Base-by-base conservation (phyloP, 2,113 vertebrate species). In the Eptesicus fuscus region DNA sequence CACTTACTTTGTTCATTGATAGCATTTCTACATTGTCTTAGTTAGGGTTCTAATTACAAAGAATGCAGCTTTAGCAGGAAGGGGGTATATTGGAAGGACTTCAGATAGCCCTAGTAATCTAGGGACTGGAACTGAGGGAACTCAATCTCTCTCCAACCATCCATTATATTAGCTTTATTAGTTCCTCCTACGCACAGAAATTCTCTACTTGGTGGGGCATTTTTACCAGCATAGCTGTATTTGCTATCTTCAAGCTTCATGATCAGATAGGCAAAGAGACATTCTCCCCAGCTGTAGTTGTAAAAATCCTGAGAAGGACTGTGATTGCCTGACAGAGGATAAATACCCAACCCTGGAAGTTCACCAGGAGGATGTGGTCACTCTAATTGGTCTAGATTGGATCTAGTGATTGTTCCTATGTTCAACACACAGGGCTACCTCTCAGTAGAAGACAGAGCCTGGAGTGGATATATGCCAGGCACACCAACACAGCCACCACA, bases 361-460 rank as follows among this genome's bases (percentile, higher is more conserved):
- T 76, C 53, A 51, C 5, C 7, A 73, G 44, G 32, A 28, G 32
- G 4, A 16, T 18, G 5, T 25, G 25, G 44, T 51, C 9, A 49
- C 13, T 4, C 1, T 74, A 23, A 20, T 1, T 87, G 37, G 17
- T 37, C 9, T 53, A 25, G 42, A 18, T 22, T 63, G 22, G 22
- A 23, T 40, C 14, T 32, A 63, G 14, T 7, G 12, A 7, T 56
- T 4, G 25, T 8, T 18, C 14, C 2, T 51, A 1, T 0, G 0
- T 35, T 78, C 18, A 93, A 7, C 63, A 47, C 17, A 7, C 1
- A 25, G 7, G 9, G 11, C 14, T 35, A 18, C 5, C 1, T 56
- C 17, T 76, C 9, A 35, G 30, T 1, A 65, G 51, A 95, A 56
- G 44, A 44, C 8, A 32, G 53, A 84, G 4, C 28, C 11, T 61